Evolutionary conservation across 2,797 vertebrate species (phyloP).

Genomic region (Lutra lutra): DNA sequence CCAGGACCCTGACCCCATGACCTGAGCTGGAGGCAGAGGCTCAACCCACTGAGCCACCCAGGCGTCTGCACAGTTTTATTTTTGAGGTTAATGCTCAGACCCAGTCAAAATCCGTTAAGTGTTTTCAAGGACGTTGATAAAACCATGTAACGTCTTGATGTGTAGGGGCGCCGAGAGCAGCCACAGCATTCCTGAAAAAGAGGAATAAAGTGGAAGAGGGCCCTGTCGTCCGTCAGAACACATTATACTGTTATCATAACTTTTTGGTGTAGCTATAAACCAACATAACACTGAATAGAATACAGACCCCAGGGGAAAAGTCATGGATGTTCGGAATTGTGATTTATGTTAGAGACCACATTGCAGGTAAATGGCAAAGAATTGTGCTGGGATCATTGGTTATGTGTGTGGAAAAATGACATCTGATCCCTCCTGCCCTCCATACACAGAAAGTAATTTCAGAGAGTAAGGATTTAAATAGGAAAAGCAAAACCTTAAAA

Average conservation of each 20-base stretch:
- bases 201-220: neutral
- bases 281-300: neutral
- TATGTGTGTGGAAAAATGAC: neutral
- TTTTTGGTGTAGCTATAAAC: neutral
- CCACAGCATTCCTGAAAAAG: neutral
- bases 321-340: rapidly evolving
- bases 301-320: neutral
- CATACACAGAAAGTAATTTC: neutral
- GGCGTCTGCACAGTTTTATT: neutral
- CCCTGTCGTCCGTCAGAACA: neutral
- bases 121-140: neutral
- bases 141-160: neutral
- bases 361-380: neutral
- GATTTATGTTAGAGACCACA: neutral
- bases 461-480: neutral
- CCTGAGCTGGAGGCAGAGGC: too few species aligned
- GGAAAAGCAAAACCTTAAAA: neutral
- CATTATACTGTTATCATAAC: neutral
- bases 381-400: neutral
- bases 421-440: neutral
- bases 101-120: neutral
- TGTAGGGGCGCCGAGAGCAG: neutral
- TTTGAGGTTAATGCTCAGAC: neutral
- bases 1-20: too few species aligned
- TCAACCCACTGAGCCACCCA: too few species aligned